Base-by-base conservation (phyloP, 2,797 vertebrate genomes). In the Danio choprae region DNA sequence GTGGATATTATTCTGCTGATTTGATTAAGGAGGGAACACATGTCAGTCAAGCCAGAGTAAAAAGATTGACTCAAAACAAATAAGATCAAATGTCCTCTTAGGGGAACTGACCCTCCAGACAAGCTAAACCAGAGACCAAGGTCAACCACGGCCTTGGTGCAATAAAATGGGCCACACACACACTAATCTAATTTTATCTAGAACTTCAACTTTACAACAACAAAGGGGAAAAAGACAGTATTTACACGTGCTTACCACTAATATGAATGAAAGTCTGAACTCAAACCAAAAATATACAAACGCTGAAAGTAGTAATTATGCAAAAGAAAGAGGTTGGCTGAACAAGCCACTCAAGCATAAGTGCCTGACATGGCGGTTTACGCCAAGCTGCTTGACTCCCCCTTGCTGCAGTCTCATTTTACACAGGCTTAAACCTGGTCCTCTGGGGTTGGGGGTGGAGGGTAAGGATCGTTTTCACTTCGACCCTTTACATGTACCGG, bases 41-140 rank as follows among this genome's bases (percentile, higher is more conserved):
- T 89, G 92, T 91, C 92, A 92, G 90, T 92, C 90, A 92, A 90
- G 87, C 86, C 86, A 87, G 86, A 89, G 90, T 90, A 86, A 88
- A 85, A 91, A 29, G 84, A 86, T 87, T 80, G 80, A 86, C 89
- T 91, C 89, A 92, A 91, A 92, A 92, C 88, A 91, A 92, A 92
- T 86, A 90, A 48, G 76, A 84, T 87, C 82, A 77, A 60, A 81
- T 91, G 91, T 91, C 88, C 88, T 89, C 86, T 59, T 76, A 38
- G 16, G 88, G 85, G 88, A 89, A 82, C 73, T 85, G 84, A 90
- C 86, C 87, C 82, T 79, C 85, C 69, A 83, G 85, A 88, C 67
- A 79, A 85, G 86, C 87, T 86, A 78, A 80, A 85, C 86, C 84
- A 84, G 83, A 86, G 89, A 89, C 85, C 84, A 70, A 64, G 71